A percentile compares a stretch with the other conserved stretches of the same genome.
Conservation (phyloP, 1,140 invertebrate species). For the Procambarus clarkii region DNA sequence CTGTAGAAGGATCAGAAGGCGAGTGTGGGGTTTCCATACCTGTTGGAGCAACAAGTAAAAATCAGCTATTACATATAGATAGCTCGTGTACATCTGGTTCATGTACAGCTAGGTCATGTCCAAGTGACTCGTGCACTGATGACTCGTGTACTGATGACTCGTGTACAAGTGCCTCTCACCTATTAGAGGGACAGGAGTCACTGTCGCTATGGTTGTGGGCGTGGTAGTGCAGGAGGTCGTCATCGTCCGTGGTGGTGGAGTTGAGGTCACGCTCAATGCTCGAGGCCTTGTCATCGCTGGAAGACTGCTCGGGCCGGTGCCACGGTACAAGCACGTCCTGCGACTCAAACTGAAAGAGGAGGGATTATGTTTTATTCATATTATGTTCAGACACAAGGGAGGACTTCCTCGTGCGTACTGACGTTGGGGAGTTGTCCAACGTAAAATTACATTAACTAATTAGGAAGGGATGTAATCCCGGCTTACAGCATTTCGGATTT, state of each 20-base stretch:
- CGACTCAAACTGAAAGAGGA: conserved; percentile 83
- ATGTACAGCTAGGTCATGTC: no score
- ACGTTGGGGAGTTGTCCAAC: no score
- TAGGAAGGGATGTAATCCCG: no score
- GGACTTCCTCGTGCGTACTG: no score
- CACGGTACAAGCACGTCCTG: conserved; percentile 97
- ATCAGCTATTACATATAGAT: no score
- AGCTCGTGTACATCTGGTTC: no score
- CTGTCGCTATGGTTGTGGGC: conserved; percentile 82
- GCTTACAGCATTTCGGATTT: no score
- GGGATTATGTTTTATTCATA: neutral
- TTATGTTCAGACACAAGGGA: neutral
- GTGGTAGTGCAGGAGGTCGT: conserved; percentile 81
- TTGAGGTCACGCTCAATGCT: conserved; percentile 81
- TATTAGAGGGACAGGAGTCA: conserved; percentile 77
- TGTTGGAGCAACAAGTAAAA: neutral
- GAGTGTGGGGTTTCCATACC: neutral
- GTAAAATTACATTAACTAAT: no score
- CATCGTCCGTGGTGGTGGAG: conserved; percentile 80
- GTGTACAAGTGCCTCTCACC: conserved; percentile 66
- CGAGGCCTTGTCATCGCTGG: conserved; percentile 79
- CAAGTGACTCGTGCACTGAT: no score
- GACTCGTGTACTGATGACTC: no score
- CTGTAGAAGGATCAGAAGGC: neutral
- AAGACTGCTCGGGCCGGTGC: conserved; percentile 84